These are phyloP conservation scores for Diploptera punctata DNA, from an alignment of 2,888 invertebrate species.

Conservation along the genomic window DNA sequence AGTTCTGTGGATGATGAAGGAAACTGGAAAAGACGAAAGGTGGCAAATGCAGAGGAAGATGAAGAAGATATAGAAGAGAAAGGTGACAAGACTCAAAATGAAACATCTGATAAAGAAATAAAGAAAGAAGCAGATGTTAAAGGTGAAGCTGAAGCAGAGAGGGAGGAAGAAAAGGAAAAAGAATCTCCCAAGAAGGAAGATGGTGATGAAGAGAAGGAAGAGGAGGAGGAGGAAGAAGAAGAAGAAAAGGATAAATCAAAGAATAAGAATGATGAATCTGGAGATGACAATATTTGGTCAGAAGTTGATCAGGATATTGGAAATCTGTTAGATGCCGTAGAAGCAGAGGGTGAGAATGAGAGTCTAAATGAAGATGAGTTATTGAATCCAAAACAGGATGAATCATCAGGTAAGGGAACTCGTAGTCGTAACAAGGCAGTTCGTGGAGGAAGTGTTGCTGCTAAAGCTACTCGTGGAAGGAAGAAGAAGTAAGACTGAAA, in stretches of 20 bases:
- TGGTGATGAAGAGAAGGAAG: conserved; percentile 49
- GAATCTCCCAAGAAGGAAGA: conserved; percentile 42
- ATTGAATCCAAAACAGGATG: background rate
- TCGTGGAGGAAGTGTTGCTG: background rate
- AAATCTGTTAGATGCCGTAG: conserved; percentile 27
- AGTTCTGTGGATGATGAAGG: conserved; percentile 45
- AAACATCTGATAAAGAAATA: background rate
- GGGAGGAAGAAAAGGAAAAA: conserved; percentile 34
- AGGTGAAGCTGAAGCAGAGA: conserved; percentile 39
- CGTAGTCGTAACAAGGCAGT: background rate
- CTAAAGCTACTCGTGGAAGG: conserved; percentile 14
- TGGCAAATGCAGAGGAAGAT: conserved; percentile 43
- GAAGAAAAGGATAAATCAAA: conserved; percentile 8
- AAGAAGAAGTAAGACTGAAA: conserved; percentile 33
- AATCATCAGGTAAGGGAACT: background rate
- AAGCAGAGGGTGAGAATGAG: conserved; percentile 26
- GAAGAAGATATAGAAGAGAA: conserved; percentile 48
- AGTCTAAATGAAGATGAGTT: conserved; percentile 26
- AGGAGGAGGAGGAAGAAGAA: background rate
- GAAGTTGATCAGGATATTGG: conserved; percentile 33
- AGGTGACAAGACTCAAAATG: conserved; percentile 31
- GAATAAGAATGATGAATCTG: background rate
- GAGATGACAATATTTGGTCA: conserved; percentile 29
- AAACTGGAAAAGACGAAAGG: conserved; percentile 37
- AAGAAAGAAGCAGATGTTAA: too few species aligned